Percentiles rank a stretch among this genome's conserved stretches.
phyloP scores from a whole-genome alignment of 2,797 vertebrate genomes.

The Rhinoraja longicauda region DNA sequence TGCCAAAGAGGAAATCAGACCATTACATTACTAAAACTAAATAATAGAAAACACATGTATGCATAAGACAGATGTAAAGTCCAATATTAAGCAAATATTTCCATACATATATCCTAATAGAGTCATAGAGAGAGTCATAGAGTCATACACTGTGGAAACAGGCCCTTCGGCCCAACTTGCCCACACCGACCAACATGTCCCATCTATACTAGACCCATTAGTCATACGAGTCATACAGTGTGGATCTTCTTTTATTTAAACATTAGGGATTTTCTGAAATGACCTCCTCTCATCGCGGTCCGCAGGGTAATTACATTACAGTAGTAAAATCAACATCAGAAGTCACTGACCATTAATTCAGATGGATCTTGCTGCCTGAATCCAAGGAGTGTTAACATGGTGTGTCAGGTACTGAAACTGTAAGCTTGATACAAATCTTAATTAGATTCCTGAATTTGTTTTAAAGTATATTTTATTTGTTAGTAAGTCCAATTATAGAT shows the following conservation, averaged over 20 bases:
- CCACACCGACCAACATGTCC: too few species aligned
- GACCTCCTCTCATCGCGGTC: neutral
- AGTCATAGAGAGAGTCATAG: too few species aligned
- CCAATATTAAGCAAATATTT: slow-evolving; percentile 15
- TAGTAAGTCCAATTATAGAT: too few species aligned
- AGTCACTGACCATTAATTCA: neutral
- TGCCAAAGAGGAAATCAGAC: slow-evolving; percentile 23
- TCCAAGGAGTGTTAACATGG: neutral
- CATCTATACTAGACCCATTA: too few species aligned
- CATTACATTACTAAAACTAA: slow-evolving; percentile 21
- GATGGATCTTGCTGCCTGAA: neutral
- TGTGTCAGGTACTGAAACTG: neutral
- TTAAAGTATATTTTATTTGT: too few species aligned
- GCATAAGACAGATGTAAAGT: slow-evolving; percentile 15
- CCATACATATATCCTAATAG: neutral
- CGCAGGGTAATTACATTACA: neutral
- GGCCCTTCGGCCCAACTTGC: too few species aligned
- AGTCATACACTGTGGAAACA: too few species aligned
- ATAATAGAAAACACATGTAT: slow-evolving; percentile 23
- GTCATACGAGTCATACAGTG: too few species aligned
- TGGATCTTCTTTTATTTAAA: neutral
- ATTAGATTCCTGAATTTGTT: neutral
- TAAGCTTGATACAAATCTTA: neutral
- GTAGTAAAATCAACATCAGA: neutral
- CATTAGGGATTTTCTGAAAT: neutral